phyloP scores from a whole-genome alignment of 2,797 vertebrate species.

The Synaphobranchus kaupii region DNA sequence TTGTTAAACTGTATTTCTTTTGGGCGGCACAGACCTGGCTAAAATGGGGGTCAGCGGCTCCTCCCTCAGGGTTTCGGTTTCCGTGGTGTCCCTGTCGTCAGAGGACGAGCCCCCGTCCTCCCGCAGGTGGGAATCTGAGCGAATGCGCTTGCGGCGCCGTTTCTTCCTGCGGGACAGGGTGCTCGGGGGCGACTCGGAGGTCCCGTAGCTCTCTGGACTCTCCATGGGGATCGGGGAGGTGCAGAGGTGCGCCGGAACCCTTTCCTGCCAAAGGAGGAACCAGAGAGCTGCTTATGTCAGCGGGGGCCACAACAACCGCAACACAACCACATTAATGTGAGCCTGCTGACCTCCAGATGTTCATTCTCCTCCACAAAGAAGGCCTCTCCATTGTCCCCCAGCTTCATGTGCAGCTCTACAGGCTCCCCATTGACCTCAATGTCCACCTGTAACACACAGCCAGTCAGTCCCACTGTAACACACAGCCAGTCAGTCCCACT shows the following conservation, averaged over 20 bases:
- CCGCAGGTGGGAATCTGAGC: conserved; percentile 63
- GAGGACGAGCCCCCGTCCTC: conserved; percentile 71
- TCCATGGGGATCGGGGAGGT: conserved; percentile 81
- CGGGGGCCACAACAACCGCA: background rate
- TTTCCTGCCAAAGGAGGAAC: conserved; percentile 47
- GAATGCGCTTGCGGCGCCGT: conserved; percentile 72
- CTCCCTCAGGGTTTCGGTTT: conserved; percentile 18
- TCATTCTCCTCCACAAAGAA: conserved; percentile 90
- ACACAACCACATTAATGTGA: background rate
- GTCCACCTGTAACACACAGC: conserved; percentile 79
- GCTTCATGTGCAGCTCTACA: conserved; percentile 91
- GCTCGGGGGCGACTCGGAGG: background rate
- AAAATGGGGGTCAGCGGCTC: conserved; percentile 38
- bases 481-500: background rate
- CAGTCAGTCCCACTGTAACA: background rate
- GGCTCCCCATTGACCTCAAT: conserved; percentile 92
- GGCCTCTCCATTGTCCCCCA: conserved; percentile 93
- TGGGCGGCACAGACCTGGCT: conserved; percentile 62
- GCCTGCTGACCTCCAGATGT: conserved; percentile 62
- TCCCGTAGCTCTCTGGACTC: conserved; percentile 41
- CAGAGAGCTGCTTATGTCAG: background rate
- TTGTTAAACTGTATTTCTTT: too few relatives aligned
- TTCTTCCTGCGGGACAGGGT: conserved; percentile 65
- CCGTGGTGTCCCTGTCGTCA: conserved; percentile 59
- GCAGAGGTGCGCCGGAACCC: conserved; percentile 76